Evolutionary conservation across 53 echinoderm and acorn worm genomes (phyloP).

Genomic region (Hippasteria phrygiana): DNA sequence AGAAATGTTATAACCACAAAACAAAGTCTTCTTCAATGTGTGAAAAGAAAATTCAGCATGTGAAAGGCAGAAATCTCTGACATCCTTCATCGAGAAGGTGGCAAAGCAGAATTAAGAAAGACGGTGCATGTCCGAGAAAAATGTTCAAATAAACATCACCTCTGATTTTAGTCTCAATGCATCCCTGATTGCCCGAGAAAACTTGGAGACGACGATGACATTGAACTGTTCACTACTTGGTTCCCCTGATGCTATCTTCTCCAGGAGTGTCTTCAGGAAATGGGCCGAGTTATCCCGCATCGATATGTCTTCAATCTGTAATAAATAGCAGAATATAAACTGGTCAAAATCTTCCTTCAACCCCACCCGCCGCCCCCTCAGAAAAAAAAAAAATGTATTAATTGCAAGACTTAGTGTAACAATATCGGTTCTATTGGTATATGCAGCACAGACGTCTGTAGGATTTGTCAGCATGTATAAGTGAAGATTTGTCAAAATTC

Average conservation of each 20-base stretch:
- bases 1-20: neutral
- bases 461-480: too few species aligned
- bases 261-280: constrained; percentile 72
- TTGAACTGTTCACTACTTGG: constrained; percentile 49
- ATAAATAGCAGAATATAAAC: constrained; percentile 9
- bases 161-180: constrained; percentile 87
- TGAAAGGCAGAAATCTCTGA: too few species aligned
- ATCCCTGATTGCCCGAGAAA: constrained; percentile 82
- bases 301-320: constrained; percentile 92
- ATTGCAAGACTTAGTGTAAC: too few species aligned
- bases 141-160: constrained; percentile 55
- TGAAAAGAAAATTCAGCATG: neutral
- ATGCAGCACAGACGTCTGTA: too few species aligned
- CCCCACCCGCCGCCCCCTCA: too few species aligned
- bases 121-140: neutral
- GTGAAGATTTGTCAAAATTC: too few species aligned
- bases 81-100: neutral
- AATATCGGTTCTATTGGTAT: too few species aligned
- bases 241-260: constrained; percentile 44
- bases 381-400: too few species aligned
- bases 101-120: neutral
- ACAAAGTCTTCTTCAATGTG: neutral
- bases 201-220: constrained; percentile 73
- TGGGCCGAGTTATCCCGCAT: constrained; percentile 85
- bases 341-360: neutral